Evolutionary conservation across 2,797 vertebrate genomes (phyloP).

Genomic region (Percopsis omiscomaycus): DNA sequence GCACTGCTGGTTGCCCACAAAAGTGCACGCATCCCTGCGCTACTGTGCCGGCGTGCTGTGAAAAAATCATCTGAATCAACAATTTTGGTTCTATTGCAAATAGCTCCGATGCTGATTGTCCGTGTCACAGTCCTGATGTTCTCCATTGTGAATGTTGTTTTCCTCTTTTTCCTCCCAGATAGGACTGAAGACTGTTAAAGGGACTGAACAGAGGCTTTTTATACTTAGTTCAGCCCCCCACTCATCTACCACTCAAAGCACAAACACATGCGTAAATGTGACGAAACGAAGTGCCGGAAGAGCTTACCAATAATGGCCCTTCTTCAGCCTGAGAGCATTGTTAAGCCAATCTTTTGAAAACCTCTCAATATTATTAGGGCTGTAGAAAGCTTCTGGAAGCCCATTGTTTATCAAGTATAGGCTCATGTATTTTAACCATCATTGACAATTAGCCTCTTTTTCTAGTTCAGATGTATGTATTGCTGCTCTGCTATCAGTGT

Average conservation of each 20-base stretch:
- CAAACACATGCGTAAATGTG: constrained; percentile 52
- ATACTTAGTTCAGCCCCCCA: constrained; percentile 40
- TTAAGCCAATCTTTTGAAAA: constrained; percentile 18
- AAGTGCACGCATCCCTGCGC: constrained; percentile 62
- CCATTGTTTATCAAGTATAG: no score
- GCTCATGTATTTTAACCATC: no score
- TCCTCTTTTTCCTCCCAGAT: background rate
- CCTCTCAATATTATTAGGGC: constrained; percentile 62
- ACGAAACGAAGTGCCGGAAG: constrained; percentile 55
- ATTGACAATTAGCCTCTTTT: no score
- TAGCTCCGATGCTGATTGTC: constrained; percentile 67
- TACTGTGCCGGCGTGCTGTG: constrained; percentile 66
- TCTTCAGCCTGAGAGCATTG: constrained; percentile 25
- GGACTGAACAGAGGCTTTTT: constrained; percentile 48
- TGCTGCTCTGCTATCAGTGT: no score
- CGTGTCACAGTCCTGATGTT: constrained; percentile 58
- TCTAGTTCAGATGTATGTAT: no score
- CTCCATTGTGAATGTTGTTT: constrained; percentile 51
- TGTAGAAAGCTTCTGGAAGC: constrained; percentile 1
- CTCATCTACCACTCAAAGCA: constrained; percentile 29
- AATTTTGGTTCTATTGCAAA: constrained; percentile 28
- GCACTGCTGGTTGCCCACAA: constrained; percentile 61
- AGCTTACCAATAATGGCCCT: constrained; percentile 45
- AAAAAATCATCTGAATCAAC: constrained; percentile 36
- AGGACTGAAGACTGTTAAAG: constrained; percentile 10